phyloP scores from a whole-genome alignment of 2,797 vertebrate genomes.

The Brachymystax lenok region DNA sequence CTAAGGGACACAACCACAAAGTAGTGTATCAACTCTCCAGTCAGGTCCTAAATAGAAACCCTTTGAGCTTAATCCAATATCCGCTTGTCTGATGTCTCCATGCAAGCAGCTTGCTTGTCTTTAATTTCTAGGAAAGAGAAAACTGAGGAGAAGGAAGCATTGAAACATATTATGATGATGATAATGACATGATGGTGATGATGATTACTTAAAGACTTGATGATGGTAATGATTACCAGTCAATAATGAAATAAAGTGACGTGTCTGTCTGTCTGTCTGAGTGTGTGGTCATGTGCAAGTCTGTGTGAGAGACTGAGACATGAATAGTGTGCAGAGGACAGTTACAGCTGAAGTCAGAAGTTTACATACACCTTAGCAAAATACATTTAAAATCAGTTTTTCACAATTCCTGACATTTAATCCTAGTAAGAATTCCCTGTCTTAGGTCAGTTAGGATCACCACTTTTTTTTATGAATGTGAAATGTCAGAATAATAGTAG shows the following conservation, averaged over 20 bases:
- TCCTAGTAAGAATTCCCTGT: no score
- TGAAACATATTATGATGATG: neutral
- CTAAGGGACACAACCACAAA: slow-evolving; percentile 35
- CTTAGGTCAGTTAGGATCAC: no score
- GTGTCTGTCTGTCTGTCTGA: no score
- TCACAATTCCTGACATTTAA: no score
- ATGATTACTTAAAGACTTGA: neutral
- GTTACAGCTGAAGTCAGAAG: no score
- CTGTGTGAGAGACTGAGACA: no score
- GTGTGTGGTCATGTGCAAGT: no score
- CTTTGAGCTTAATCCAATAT: slow-evolving; percentile 47
- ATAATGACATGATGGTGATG: neutral
- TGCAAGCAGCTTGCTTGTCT: neutral
- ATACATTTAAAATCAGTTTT: no score
- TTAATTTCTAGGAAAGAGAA: neutral
- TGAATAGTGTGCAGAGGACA: no score
- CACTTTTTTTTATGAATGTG: no score
- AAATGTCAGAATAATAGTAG: no score
- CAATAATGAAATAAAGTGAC: neutral
- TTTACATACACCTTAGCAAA: no score
- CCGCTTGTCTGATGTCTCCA: slow-evolving; percentile 15
- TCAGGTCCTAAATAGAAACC: slow-evolving; percentile 48
- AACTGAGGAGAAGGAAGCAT: neutral
- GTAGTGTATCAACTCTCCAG: slow-evolving; percentile 44
- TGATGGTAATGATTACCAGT: slow-evolving; percentile 1